Evolutionary conservation across 2,888 invertebrate genomes (phyloP).

Genomic region (Laothoe populi): DNA sequence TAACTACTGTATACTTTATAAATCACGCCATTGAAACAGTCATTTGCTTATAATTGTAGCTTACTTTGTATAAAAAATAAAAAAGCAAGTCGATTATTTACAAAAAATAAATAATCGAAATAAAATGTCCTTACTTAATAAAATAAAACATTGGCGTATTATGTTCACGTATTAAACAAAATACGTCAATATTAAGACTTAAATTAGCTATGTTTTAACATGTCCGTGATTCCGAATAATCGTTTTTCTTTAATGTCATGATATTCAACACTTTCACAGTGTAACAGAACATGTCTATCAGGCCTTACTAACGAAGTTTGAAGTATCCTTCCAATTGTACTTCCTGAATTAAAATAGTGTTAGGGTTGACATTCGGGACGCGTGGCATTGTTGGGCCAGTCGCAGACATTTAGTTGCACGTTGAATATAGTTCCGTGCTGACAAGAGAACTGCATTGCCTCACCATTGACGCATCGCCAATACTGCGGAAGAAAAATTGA

Average conservation of each 20-base stretch:
- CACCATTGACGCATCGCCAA: constrained; percentile 93
- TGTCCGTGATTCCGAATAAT: neutral
- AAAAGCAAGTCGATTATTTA: constrained; percentile 14
- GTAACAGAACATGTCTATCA: constrained; percentile 14
- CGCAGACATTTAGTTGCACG: constrained; percentile 88
- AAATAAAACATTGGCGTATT: constrained; percentile 57
- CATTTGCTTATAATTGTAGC: neutral
- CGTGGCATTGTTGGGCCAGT: constrained; percentile 91
- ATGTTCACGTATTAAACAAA: constrained; percentile 49
- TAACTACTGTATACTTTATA: no score
- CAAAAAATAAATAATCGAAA: constrained; percentile 13
- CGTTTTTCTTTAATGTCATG: neutral
- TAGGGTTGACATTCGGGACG: constrained; percentile 80
- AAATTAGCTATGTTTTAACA: constrained; percentile 4
- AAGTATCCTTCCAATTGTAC: constrained; percentile 9
- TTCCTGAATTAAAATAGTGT: constrained; percentile 7
- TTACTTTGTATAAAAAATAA: constrained; percentile 3
- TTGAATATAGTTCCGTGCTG: constrained; percentile 91
- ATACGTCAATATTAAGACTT: constrained; percentile 56
- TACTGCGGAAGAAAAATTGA: constrained; percentile 84
- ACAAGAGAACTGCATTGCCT: constrained; percentile 89
- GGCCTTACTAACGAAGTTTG: neutral
- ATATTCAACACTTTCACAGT: constrained; percentile 37
- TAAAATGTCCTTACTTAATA: constrained; percentile 1
- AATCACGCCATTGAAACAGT: neutral